Conservation (phyloP, 2,113 vertebrate species). For the Sardina pilchardus region DNA sequence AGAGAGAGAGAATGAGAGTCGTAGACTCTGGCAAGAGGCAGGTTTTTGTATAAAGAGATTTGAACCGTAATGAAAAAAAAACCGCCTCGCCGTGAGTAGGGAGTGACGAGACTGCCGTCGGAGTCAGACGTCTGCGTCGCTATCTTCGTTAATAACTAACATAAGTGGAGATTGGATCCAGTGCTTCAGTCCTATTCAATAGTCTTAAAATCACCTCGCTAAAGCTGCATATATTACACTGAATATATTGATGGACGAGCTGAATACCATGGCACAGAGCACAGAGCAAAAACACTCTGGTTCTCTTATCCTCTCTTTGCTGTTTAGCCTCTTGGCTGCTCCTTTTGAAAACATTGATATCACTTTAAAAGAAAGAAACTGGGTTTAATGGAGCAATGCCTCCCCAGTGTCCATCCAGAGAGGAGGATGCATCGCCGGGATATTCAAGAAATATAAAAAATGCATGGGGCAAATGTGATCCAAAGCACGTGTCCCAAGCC, state of each 20-base stretch:
- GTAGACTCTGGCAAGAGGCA: no score
- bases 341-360: constrained; percentile 60
- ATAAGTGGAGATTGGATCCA: background rate
- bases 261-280: background rate
- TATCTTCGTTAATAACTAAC: background rate
- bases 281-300: background rate
- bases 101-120: background rate
- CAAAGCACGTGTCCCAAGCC: constrained; percentile 59
- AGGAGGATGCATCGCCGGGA: constrained; percentile 51
- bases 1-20: no score
- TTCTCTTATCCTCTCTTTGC: constrained; percentile 45
- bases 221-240: no score
- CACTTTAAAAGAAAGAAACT: constrained; percentile 44
- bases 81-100: no score
- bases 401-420: constrained; percentile 57
- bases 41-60: no score
- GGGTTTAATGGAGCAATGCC: constrained; percentile 69
- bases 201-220: no score
- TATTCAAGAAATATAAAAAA: constrained; percentile 72
- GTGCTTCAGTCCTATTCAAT: background rate
- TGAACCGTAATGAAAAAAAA: background rate
- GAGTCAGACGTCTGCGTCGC: background rate
- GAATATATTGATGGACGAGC: background rate
- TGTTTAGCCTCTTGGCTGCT: constrained; percentile 43
- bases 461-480: constrained; percentile 71